These are phyloP conservation scores for Camelus bactrianus DNA, from an alignment of 2,113 vertebrate genomes.

Conservation along the genomic window DNA sequence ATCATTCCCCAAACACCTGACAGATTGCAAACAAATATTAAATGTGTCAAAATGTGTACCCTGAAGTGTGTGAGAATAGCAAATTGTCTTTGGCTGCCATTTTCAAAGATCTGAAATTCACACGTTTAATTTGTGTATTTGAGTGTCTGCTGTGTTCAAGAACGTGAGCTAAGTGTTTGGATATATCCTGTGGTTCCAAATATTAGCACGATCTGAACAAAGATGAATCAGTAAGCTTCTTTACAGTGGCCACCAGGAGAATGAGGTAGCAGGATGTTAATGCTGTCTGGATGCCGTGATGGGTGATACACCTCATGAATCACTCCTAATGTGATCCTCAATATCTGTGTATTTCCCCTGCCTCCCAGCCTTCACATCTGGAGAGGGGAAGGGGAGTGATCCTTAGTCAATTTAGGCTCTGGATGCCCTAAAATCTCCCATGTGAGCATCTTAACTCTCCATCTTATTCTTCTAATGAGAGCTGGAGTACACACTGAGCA, in stretches of 20 bases:
- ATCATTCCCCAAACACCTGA: neutral
- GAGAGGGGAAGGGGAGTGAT: constrained; percentile 59
- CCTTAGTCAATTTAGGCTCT: constrained; percentile 64
- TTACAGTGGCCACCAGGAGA: constrained; percentile 73
- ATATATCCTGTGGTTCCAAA: constrained; percentile 59
- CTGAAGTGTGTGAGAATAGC: neutral
- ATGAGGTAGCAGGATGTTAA: constrained; percentile 67
- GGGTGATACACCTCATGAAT: constrained; percentile 81
- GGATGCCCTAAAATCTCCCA: constrained; percentile 72
- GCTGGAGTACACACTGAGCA: neutral
- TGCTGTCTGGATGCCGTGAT: constrained; percentile 72
- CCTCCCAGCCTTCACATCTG: constrained; percentile 63
- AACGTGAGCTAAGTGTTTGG: neutral
- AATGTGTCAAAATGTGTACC: neutral
- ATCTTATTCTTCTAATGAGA: constrained; percentile 44
- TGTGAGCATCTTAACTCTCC: constrained; percentile 63
- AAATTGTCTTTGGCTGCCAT: neutral
- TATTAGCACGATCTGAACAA: constrained; percentile 69
- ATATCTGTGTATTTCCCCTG: constrained; percentile 63
- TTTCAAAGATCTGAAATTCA: neutral
- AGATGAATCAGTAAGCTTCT: constrained; percentile 67
- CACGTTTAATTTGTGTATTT: neutral
- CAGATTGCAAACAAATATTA: neutral
- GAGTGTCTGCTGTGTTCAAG: neutral
- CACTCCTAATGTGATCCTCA: constrained; percentile 75